Conservation (phyloP, 2,113 vertebrate genomes). For the Sapajus apella region DNA sequence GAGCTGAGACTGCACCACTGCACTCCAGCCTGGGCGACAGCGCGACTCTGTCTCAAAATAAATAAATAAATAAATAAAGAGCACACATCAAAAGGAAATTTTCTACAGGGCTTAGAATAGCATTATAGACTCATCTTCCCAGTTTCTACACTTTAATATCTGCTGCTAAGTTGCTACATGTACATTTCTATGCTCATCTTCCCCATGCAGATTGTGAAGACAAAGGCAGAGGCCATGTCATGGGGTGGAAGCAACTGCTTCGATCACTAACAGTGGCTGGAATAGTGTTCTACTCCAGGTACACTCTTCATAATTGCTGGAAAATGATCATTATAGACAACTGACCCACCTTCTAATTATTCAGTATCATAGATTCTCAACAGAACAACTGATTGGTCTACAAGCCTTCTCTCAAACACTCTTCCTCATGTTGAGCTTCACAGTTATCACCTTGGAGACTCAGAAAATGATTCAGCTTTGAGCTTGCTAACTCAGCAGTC, state of each 20-base stretch:
- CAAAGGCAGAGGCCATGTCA: background rate
- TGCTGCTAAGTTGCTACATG: background rate
- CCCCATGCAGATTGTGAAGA: background rate
- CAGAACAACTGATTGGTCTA: background rate
- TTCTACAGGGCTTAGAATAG: background rate
- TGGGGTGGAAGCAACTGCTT: fast-evolving
- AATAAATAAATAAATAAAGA: no score
- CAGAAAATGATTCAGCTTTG: background rate
- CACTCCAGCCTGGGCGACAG: no score
- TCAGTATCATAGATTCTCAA: background rate
- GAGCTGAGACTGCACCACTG: no score
- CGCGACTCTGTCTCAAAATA: no score
- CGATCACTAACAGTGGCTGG: background rate
- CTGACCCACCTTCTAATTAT: background rate
- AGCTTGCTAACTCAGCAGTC: background rate
- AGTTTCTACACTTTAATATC: background rate
- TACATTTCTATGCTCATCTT: background rate
- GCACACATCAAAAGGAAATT: background rate
- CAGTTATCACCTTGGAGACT: background rate
- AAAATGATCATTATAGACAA: background rate
- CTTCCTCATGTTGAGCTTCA: background rate
- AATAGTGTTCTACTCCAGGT: background rate
- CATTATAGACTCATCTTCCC: background rate
- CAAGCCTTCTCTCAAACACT: background rate
- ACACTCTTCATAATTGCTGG: background rate